Conservation (phyloP, 2,113 vertebrate genomes). For the Panurus biarmicus region DNA sequence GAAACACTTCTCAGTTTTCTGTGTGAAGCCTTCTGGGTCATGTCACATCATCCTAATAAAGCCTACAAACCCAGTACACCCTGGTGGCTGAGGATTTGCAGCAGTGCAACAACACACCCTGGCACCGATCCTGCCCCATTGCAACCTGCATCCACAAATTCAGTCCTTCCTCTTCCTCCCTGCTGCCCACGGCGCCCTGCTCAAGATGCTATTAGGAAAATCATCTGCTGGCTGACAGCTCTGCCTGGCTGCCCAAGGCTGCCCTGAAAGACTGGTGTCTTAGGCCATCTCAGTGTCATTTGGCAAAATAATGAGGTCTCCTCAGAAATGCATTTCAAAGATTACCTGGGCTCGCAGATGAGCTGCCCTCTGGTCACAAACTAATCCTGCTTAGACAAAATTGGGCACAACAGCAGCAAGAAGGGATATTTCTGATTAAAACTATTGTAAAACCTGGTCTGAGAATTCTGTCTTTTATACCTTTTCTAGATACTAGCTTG, state of each 20-base stretch:
- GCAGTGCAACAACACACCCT: neutral
- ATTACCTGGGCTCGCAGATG: neutral
- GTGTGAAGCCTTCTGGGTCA: neutral
- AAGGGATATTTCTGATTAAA: neutral
- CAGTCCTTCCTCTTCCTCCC: neutral
- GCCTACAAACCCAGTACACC: neutral
- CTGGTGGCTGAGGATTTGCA: neutral
- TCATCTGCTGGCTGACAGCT: neutral
- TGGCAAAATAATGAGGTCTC: neutral
- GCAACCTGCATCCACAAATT: neutral
- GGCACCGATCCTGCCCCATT: neutral
- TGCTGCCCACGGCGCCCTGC: fast-evolving
- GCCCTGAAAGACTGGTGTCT: neutral
- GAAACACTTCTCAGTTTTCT: neutral
- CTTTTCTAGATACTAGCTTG: neutral
- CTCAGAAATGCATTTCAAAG: neutral
- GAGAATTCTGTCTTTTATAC: neutral
- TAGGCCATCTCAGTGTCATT: neutral
- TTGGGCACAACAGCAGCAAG: neutral
- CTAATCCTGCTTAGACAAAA: neutral
- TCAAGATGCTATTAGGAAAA: neutral
- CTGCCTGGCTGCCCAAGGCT: neutral
- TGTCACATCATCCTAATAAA: neutral
- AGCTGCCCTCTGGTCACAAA: neutral
- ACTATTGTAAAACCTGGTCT: neutral